Evolutionary conservation across 2,888 invertebrate species (phyloP), one percentile per base, ranked within the genome.

Genomic region (Nasonovia ribisnigri): DNA sequence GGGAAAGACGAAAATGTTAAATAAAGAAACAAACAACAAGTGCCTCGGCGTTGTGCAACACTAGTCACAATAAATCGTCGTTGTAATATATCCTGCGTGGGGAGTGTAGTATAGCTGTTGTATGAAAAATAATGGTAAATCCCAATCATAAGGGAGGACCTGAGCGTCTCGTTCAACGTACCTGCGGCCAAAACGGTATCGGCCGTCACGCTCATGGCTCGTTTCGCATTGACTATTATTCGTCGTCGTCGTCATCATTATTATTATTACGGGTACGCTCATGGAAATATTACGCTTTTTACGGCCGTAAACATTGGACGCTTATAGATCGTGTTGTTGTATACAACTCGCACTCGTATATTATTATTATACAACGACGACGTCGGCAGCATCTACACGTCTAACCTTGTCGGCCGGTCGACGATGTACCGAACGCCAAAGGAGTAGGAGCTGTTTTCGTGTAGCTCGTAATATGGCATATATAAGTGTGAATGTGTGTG

Each of bases 341-440:
- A 1, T 16, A 67, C n/a, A 36, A 36, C 57, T 57, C 57, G 8
- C n/a, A 67, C 36, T 36, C 67, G 2, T n/a, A 67, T n/a, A 67
- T n/a, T 16, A 51, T 51, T 51, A 54, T 54, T 24, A 24, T 5
- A 26, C 24, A 24, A 77, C 67, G 20, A 36, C 46, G 54, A 29
- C 42, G 29, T 0, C 42, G 29, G 29, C 57, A 86, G 57, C 91
- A 84, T 91, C 84, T n/a, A 36, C 77, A 84, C 3, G 46, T 43
- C 54, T 91, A 91, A 91, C 91, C 91, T 91, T 86, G 91, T 46
- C 57, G 54, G 24, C 57, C 43, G 60, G 84, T 54, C 86, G 60
- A 46, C 36, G 86, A n/a, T 10, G 13, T 77, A 26, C 48, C 13
- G 48, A 29, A 51, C 42, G 42, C 16, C 88, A n/a, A 26, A 90